Evolutionary conservation across 35 echinoderm and acorn worm species (phyloP), one percentile per base, ranked within the genome.

Genomic region (Nesometra sesokonis): DNA sequence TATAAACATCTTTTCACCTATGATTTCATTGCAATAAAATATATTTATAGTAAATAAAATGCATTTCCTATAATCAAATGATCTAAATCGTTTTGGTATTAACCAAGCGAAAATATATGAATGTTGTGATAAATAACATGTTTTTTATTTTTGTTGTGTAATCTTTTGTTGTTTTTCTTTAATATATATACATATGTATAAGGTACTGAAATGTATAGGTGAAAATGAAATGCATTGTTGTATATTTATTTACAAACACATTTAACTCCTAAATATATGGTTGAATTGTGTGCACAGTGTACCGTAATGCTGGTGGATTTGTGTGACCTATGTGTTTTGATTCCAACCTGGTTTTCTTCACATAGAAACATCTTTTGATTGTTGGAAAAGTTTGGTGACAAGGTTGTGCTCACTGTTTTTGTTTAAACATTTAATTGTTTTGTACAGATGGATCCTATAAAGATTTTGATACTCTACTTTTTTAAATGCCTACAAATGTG

Each of bases 401-500:
- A 13, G 52, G 52, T 67, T 27, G 23, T 67, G 52, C 52, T 67
- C 52, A 67, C 52, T 67, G 11, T 67, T 67, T 67, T 67, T 19
- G 9, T 11, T 67, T 67, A 11, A 67, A 67, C 52, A 67, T 67
- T 67, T 67, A 67, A 67, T 67, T 67, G 52, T 67, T 67, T 67
- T 67, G 52, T 67, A 67, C 52, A 67, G 52, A 67, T 67, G 52
- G 52, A 67, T 7, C 39, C 39, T 43, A 43, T 27, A 67, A 11
- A 67, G 52, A 67, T 67, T 67, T 67, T 67, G 52, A 67, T 67
- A 67, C 52, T 67, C 52, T 67, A 67, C 52, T 67, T 67, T 67
- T 67, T 67, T 67, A 67, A 67, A 67, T 67, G 52, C 52, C 23
- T 67, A 67, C 52, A 67, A 43, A 67, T 67, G 52, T 67, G 52